Evolutionary conservation across 2,113 vertebrate genomes (phyloP), one percentile per base, ranked within the genome.

Genomic region (Zapus hudsonius): DNA sequence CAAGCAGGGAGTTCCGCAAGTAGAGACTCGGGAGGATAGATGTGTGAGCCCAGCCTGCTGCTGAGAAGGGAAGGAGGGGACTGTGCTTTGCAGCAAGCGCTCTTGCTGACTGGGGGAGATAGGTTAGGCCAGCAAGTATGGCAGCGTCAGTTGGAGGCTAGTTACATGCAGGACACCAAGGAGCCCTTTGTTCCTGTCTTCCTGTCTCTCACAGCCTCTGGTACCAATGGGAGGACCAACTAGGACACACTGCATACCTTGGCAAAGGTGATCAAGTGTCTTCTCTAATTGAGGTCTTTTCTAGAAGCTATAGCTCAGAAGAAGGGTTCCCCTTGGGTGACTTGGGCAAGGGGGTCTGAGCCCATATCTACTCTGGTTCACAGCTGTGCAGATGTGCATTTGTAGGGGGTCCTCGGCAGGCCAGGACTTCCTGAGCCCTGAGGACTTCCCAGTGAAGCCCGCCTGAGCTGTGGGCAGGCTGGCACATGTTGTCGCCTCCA

Each of bases 1-100:
- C 66, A 10, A 38, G 67, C 12, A 73, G n/a, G 11, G 59, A 55
- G 31, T 76, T 61, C 63, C 22, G 20, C 15, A 52, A 80, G 84
- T 70, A 3, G 12, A 67, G 75, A 29, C 52, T 47, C 70, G 82
- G 88, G 93, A 70, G 75, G 92, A 94, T 89, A 90, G 87, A 64
- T 42, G 57, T 96, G 85, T 44, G n/a, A 66, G 78, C 63, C 73
- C 2, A 1, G 57, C 44, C 40, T 87, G 20, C 76, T 42, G 12
- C 91, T 84, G 66, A 89, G 64, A 83, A 36, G 76, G 55, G 90
- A 70, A 94, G 91, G 92, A n/a, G 59, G 72, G 93, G 96, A 89
- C 92, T 16, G 74, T n/a, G 75, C 92, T 16, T 70, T n/a, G 75
- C 12, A 12, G 47, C 42, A 9, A 17, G 2, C 1, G 27, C 38